Evolutionary conservation across 1,140 invertebrate genomes (phyloP).

Genomic region (Drosophila obscura): DNA sequence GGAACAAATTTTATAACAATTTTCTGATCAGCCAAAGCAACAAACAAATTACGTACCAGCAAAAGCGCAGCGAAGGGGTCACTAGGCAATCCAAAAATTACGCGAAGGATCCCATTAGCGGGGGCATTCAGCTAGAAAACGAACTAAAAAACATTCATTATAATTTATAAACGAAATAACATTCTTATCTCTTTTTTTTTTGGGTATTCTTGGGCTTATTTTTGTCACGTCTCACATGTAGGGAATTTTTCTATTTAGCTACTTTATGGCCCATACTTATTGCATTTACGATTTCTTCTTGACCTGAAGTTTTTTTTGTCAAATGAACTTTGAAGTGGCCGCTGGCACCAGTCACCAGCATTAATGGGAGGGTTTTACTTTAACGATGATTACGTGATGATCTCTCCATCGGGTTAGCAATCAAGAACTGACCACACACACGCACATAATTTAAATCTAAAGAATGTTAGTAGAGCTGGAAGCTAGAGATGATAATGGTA

Average conservation of each 20-base stretch:
- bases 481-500: background rate
- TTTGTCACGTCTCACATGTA: constrained; percentile 63
- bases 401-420: background rate
- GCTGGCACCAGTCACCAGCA: constrained; percentile 6
- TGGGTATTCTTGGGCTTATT: constrained; percentile 42
- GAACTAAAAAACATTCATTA: constrained; percentile 26
- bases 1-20: constrained; percentile 80
- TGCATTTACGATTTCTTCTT: constrained; percentile 66
- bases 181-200: background rate
- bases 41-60: constrained; percentile 18
- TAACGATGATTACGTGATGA: constrained; percentile 52
- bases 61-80: constrained; percentile 23
- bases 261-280: constrained; percentile 64
- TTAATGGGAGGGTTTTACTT: constrained; percentile 47
- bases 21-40: constrained; percentile 58
- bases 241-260: constrained; percentile 49
- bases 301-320: constrained; percentile 41
- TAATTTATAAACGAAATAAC: constrained; percentile 20
- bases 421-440: constrained; percentile 23
- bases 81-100: constrained; percentile 34
- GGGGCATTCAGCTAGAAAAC: constrained; percentile 55
- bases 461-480: constrained; percentile 2
- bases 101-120: constrained; percentile 24
- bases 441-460: background rate
- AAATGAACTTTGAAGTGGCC: constrained; percentile 61